These are phyloP conservation scores for Spheniscus mendiculus DNA, from an alignment of 2,113 vertebrate species.

Conservation along the genomic window DNA sequence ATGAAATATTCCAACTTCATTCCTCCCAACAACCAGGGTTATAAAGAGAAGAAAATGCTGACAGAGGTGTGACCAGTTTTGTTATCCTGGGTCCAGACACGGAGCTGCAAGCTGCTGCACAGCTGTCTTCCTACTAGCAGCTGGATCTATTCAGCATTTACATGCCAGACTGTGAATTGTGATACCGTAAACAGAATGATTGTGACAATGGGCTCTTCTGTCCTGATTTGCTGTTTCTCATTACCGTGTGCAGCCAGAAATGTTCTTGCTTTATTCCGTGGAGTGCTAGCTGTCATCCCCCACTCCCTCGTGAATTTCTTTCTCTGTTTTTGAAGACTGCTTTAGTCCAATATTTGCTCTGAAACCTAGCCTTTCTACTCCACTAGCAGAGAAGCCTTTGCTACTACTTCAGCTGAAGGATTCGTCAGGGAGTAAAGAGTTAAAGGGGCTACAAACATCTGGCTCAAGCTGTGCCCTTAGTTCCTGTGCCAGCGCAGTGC, in stretches of 20 bases:
- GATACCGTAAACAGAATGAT: slow-evolving; percentile 57
- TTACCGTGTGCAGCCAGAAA: slow-evolving; percentile 43
- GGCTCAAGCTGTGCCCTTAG: background rate
- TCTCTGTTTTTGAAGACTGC: slow-evolving; percentile 17
- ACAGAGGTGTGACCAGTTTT: slow-evolving; percentile 85
- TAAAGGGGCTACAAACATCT: slow-evolving; percentile 27
- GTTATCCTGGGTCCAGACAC: background rate
- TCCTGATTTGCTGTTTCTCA: slow-evolving; percentile 33
- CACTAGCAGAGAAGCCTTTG: background rate
- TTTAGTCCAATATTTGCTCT: background rate
- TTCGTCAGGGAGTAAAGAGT: background rate
- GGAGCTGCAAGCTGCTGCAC: background rate
- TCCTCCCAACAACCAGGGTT: slow-evolving; percentile 76
- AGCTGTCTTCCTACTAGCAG: slow-evolving; percentile 24
- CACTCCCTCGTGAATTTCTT: background rate
- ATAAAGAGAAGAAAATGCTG: slow-evolving; percentile 84
- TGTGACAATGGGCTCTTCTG: slow-evolving; percentile 52
- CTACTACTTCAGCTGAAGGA: background rate
- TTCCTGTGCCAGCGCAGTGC: background rate
- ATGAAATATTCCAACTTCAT: slow-evolving; percentile 87
- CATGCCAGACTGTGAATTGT: slow-evolving; percentile 52
- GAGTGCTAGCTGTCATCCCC: slow-evolving; percentile 40
- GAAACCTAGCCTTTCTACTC: background rate
- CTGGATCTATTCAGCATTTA: slow-evolving; percentile 38
- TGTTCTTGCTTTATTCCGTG: slow-evolving; percentile 38